These are phyloP conservation scores for Heliangelus exortis DNA, from an alignment of 2,797 vertebrate species.

Conservation along the genomic window DNA sequence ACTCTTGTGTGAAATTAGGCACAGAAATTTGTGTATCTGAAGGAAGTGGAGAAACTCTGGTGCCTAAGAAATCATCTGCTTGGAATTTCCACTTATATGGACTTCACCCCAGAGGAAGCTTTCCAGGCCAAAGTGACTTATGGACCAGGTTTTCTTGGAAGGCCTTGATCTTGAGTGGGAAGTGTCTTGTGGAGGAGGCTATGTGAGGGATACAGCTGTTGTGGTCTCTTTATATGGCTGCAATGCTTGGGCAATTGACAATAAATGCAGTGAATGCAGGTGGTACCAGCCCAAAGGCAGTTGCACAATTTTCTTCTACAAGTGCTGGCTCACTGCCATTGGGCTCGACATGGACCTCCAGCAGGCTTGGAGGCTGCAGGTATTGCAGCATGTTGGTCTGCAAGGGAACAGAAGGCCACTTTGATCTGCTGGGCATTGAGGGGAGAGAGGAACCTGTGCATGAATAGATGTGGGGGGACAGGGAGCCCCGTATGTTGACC, in stretches of 20 bases:
- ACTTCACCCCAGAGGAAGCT: neutral
- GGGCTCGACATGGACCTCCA: neutral
- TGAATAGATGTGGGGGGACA: neutral
- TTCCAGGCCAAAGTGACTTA: neutral
- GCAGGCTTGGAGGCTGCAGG: neutral
- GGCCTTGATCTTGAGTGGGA: neutral
- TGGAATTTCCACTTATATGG: neutral
- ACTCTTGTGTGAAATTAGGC: neutral
- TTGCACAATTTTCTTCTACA: neutral
- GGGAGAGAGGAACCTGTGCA: neutral
- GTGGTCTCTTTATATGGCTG: neutral
- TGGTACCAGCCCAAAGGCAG: neutral
- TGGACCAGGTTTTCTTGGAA: neutral
- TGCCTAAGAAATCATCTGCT: neutral
- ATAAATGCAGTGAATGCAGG: neutral
- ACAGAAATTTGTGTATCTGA: neutral
- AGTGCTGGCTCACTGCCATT: neutral
- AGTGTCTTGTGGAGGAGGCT: neutral
- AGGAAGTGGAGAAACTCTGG: neutral
- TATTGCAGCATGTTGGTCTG: neutral
- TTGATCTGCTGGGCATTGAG: neutral
- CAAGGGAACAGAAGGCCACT: constrained; percentile 27
- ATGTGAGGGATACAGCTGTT: neutral
- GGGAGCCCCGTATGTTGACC: neutral
- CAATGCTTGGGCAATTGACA: neutral